Evolutionary conservation across 2,113 vertebrate species (phyloP), one percentile per base, ranked within the genome.

Genomic region (Crotophaga sulcirostris): DNA sequence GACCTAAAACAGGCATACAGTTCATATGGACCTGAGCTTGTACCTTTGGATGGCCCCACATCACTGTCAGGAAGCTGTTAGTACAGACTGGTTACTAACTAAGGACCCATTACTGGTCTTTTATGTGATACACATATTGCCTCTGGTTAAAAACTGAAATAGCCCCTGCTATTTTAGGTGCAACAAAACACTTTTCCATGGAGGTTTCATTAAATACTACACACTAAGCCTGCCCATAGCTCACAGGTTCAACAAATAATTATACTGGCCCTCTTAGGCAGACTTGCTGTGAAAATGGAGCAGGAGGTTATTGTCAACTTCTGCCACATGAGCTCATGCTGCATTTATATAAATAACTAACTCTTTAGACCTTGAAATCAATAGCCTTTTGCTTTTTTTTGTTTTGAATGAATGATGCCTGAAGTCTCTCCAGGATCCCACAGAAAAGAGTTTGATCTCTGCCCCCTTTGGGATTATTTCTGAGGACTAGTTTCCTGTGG

Each of bases 41-140:
- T 38, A 5, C 29, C 47, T 67, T 84, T 33, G 25, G n/a, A 42
- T 42, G 25, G 63, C 20, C 26, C 52, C 59, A 28, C 26, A 38
- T 5, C 17, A 63, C 23, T 66, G 77, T 81, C 45, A 73, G 9
- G 6, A 45, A 47, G 34, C 11, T 52, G 17, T 26, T 31, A 66
- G 45, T 15, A 52, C 77, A 84, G 47, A 58, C 6, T 21, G 6
- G 28, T 34, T 59, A 34, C 19, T 72, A 31, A 24, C 19, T 33
- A 49, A 80, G 19, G n/a, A 38, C 45, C 13, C 4, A 0, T 54
- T 42, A 21, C 17, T 36, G 13, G 16, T n/a, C 25, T 52, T 6
- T 64, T 9, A 29, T 0, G 1, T 62, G 52, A 40, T 4, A 55
- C 2, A 87, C 17, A 23, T 45, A 64, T 60, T 0, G 0, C 9